Conservation (phyloP, 2,888 invertebrate species). For the Trisateles emortualis region DNA sequence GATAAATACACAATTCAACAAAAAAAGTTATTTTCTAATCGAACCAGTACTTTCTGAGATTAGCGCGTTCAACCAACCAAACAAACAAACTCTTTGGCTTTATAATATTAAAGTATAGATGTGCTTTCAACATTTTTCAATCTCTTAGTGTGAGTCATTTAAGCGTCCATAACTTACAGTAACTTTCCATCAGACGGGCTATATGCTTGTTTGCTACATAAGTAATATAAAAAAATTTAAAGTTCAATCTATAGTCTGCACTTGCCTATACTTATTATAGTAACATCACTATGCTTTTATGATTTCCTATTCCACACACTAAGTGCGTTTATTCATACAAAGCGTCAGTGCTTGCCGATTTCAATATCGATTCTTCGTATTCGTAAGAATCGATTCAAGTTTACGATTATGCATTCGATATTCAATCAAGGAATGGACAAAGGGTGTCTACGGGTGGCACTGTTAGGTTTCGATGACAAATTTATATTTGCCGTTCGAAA, state of each 20-base stretch:
- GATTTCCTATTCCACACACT: slow-evolving; percentile 45
- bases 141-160: too few species aligned
- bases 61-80: too few species aligned
- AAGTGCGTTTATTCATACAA: slow-evolving; percentile 54
- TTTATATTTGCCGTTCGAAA: slow-evolving; percentile 15
- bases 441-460: slow-evolving; percentile 58
- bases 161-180: too few species aligned
- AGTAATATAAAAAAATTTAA: too few species aligned
- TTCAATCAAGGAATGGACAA: slow-evolving; percentile 78
- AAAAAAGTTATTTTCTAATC: too few species aligned
- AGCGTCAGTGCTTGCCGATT: slow-evolving; percentile 61
- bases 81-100: too few species aligned
- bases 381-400: slow-evolving; percentile 71
- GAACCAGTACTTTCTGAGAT: too few species aligned
- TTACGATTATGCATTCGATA: slow-evolving; percentile 79
- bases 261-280: slow-evolving; percentile 29
- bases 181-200: too few species aligned
- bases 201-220: too few species aligned
- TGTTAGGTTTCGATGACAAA: slow-evolving; percentile 47
- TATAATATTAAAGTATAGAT: too few species aligned
- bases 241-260: not conserved
- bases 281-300: slow-evolving; percentile 46
- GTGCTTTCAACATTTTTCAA: too few species aligned
- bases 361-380: slow-evolving; percentile 72
- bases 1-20: too few species aligned